Percentiles rank a stretch among this genome's conserved stretches.
These are phyloP conservation scores for Ashinkailepas kermadecensis DNA, from an alignment of 2,888 invertebrate species.

Conservation along the genomic window DNA sequence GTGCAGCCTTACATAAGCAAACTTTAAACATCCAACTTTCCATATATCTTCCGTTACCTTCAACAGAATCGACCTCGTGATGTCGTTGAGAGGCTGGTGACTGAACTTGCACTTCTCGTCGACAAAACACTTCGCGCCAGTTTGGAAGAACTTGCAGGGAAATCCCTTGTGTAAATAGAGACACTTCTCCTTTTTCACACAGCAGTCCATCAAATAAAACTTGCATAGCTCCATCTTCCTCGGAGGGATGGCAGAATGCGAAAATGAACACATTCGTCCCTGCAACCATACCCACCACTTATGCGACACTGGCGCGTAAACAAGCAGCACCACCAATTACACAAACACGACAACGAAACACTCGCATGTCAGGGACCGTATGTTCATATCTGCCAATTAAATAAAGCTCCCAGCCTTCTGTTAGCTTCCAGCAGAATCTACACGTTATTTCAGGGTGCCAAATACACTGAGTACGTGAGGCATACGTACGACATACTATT, in stretches of 20 bases:
- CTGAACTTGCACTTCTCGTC: conserved; percentile 89
- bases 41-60: conserved; percentile 41
- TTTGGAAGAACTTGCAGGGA: conserved; percentile 94
- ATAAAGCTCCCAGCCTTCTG: too few relatives aligned
- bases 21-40: too few relatives aligned
- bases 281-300: conserved; percentile 37
- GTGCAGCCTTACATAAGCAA: too few relatives aligned
- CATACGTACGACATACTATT: too few relatives aligned
- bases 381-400: too few relatives aligned
- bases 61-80: conserved; percentile 53
- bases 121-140: conserved; percentile 68
- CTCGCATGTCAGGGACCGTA: too few relatives aligned
- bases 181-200: conserved; percentile 91
- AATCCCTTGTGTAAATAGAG: conserved; percentile 94
- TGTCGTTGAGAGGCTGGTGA: conserved; percentile 78
- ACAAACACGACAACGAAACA: too few relatives aligned
- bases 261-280: conserved; percentile 76
- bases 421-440: too few relatives aligned
- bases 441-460: too few relatives aligned
- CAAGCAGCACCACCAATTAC: too few relatives aligned
- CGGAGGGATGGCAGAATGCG: conserved; percentile 71
- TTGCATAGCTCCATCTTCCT: conserved; percentile 91
- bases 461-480: too few relatives aligned
- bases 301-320: too few relatives aligned
- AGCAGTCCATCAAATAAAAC: conserved; percentile 91